Evolutionary conservation across 2,797 vertebrate genomes (phyloP).

Genomic region (Triplophysa yarkandensis): DNA sequence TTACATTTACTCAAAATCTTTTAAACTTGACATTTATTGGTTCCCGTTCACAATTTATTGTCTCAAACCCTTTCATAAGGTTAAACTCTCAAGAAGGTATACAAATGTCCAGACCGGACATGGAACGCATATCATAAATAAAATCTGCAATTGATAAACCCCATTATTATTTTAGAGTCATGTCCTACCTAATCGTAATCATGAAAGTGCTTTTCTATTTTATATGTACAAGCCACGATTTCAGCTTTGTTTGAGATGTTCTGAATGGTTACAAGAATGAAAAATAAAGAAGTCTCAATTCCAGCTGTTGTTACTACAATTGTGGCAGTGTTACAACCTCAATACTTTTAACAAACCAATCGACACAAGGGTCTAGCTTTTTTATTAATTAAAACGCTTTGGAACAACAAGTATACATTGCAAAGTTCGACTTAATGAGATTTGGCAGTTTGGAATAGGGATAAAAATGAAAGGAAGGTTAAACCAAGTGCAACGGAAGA

Average conservation of each 20-base stretch:
- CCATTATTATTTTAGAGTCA: neutral
- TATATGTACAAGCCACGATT: neutral
- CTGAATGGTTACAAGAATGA: neutral
- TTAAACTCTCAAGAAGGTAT: neutral
- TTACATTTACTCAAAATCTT: conserved; percentile 16
- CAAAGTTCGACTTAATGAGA: neutral
- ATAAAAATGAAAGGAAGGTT: neutral
- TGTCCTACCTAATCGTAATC: neutral
- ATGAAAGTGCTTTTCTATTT: neutral
- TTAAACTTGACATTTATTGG: neutral
- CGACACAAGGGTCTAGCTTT: conserved; percentile 14
- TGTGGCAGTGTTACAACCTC: neutral
- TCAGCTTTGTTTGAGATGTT: neutral
- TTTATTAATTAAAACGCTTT: conserved; percentile 17
- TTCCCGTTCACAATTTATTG: neutral
- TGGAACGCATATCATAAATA: neutral
- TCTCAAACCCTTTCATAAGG: neutral
- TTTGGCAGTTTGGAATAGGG: neutral
- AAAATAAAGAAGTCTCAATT: conserved; percentile 4
- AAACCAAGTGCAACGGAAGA: conserved; percentile 26
- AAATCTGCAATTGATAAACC: neutral
- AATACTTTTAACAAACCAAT: conserved; percentile 5
- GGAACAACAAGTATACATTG: neutral
- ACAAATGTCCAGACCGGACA: neutral
- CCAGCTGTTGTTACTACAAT: neutral